phyloP scores from a whole-genome alignment of 2,113 vertebrate species.

The Oreamnos americanus region DNA sequence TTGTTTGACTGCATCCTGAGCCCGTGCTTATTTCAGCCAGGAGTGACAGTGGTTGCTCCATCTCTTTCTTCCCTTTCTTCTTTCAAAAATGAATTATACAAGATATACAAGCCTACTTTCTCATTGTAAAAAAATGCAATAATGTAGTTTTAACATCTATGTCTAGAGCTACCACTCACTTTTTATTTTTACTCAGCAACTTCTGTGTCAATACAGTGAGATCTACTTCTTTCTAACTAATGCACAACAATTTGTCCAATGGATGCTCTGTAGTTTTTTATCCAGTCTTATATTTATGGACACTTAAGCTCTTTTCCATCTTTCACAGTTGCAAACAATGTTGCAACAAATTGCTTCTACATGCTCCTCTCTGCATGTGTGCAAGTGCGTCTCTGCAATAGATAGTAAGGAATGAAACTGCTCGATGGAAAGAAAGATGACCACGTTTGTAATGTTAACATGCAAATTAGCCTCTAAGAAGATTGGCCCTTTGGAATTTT shows the following conservation, averaged over 20 bases:
- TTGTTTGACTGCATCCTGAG: neutral
- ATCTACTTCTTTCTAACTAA: slow-evolving; percentile 12
- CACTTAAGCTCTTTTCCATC: slow-evolving; percentile 9
- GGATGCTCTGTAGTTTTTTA: neutral
- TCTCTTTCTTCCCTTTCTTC: neutral
- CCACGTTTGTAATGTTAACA: neutral
- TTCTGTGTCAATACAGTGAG: neutral
- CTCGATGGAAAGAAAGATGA: neutral
- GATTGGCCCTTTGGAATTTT: neutral
- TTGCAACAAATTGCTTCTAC: neutral
- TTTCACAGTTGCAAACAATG: slow-evolving; percentile 17
- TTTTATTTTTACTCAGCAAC: slow-evolving; percentile 41
- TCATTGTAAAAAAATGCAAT: slow-evolving; percentile 45
- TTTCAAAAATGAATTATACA: slow-evolving; percentile 6
- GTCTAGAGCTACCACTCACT: slow-evolving; percentile 6
- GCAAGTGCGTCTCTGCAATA: neutral
- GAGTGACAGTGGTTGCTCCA: neutral
- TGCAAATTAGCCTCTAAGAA: neutral
- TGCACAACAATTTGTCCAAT: neutral
- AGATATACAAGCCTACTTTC: neutral
- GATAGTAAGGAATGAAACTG: neutral
- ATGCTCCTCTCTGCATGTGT: neutral
- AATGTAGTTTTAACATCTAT: slow-evolving; percentile 35
- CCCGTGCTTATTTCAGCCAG: neutral
- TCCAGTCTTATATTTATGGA: neutral